A percentile compares a stretch with the other conserved stretches of the same genome.
These are phyloP conservation scores for Trachurus trachurus DNA, from an alignment of 2,797 vertebrate species.

Conservation along the genomic window DNA sequence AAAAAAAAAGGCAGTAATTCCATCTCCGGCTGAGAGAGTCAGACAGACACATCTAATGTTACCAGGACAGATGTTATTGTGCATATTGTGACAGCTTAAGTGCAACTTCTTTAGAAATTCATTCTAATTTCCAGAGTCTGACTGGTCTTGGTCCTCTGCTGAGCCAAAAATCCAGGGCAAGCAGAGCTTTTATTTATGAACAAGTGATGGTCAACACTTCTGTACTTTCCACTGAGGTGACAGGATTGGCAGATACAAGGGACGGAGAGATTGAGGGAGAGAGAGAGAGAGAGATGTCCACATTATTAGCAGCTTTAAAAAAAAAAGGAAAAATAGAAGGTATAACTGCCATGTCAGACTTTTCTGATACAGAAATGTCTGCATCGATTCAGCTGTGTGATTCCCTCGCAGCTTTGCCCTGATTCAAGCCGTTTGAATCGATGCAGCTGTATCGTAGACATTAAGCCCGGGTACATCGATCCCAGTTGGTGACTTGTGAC, in stretches of 20 bases:
- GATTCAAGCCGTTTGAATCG: conserved; percentile 72
- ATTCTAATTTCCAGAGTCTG: not conserved
- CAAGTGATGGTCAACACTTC: conserved; percentile 32
- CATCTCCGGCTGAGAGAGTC: not conserved
- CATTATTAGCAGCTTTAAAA: conserved; percentile 52
- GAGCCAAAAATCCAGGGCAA: not conserved
- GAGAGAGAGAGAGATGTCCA: conserved; percentile 21
- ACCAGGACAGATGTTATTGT: not conserved
- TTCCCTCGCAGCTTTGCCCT: conserved; percentile 64
- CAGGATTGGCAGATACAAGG: conserved; percentile 43
- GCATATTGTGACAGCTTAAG: conserved; percentile 4
- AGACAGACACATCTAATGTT: not conserved
- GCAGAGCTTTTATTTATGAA: conserved; percentile 13
- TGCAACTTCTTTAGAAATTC: not conserved
- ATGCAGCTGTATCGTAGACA: conserved; percentile 72
- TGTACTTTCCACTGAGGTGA: conserved; percentile 55
- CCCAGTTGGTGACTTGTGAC: conserved; percentile 62
- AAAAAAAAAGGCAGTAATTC: not conserved
- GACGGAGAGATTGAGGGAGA: conserved; percentile 17
- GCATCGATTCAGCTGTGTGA: conserved; percentile 61
- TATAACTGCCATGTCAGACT: conserved; percentile 55
- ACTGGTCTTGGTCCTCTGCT: not conserved
- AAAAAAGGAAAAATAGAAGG: conserved; percentile 9
- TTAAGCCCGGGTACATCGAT: conserved; percentile 68
- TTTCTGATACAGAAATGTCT: conserved; percentile 64